Evolutionary conservation across 2,113 vertebrate species (phyloP).

Genomic region (Zapus hudsonius): DNA sequence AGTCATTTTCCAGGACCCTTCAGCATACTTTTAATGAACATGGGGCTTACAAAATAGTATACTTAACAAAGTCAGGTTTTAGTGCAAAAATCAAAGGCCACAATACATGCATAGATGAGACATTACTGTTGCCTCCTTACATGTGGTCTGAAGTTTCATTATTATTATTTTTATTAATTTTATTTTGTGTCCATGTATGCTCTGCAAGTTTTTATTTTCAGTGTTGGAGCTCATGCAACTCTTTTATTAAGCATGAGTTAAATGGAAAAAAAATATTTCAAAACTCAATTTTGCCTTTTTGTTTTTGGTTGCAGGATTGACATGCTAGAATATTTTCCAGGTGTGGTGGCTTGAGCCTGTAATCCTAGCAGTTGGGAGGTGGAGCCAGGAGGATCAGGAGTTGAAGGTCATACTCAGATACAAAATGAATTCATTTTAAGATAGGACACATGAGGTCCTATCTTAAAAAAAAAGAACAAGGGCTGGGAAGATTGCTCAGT

Average conservation of each 20-base stretch:
- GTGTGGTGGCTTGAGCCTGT: not conserved
- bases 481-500: too few relatives aligned
- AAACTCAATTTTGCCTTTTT: conserved; percentile 36
- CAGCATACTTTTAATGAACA: conserved; percentile 1
- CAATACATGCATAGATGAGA: not conserved
- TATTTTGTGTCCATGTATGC: not conserved
- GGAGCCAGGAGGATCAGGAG: not conserved
- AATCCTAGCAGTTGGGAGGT: not conserved
- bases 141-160: not conserved
- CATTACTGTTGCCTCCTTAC: not conserved
- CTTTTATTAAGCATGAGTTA: not conserved
- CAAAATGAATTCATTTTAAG: not conserved
- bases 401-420: not conserved
- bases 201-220: not conserved
- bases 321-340: not conserved
- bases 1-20: too few relatives aligned
- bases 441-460: not conserved
- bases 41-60: conserved; percentile 4
- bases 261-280: conserved; percentile 28
- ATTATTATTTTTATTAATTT: not conserved
- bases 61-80: not conserved
- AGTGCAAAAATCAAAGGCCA: not conserved
- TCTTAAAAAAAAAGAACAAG: not conserved
- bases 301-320: not conserved
- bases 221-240: not conserved